Percentiles rank a stretch among this genome's conserved stretches.
Evolutionary conservation across 2,797 vertebrate genomes (phyloP).

Genomic region (Hippopotamyrus pictus): DNA sequence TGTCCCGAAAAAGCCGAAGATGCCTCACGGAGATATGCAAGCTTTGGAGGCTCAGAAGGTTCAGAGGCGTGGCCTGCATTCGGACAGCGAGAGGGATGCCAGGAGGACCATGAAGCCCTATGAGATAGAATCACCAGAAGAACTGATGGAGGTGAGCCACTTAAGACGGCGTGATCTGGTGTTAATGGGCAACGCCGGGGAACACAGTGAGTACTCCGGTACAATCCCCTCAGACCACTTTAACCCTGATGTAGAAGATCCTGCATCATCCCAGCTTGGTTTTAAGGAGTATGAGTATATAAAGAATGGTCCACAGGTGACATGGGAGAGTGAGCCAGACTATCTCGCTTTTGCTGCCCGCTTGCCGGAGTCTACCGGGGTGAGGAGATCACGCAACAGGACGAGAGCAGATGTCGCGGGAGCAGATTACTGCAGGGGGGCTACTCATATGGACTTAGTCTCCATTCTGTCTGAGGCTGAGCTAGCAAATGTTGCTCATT

Average conservation of each 20-base stretch:
- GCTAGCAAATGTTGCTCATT: background rate
- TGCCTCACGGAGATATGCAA: background rate
- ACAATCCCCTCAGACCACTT: background rate
- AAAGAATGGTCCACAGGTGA: too few species aligned
- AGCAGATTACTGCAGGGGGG: background rate
- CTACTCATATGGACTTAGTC: background rate
- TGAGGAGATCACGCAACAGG: background rate
- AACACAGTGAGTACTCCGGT: background rate
- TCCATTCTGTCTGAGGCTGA: background rate
- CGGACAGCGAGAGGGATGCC: background rate
- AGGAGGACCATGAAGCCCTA: background rate
- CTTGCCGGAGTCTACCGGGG: background rate
- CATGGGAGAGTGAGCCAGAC: background rate
- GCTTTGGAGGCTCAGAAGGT: background rate
- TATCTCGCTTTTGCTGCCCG: background rate
- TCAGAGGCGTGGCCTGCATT: background rate
- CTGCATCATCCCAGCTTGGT: background rate
- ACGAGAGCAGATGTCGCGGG: background rate
- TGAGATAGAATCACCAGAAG: background rate
- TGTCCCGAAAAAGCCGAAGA: slow-evolving; percentile 9
- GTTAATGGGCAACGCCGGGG: background rate
- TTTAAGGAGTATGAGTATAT: background rate
- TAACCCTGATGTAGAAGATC: background rate
- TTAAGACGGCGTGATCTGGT: background rate
- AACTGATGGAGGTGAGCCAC: background rate